Conservation (phyloP, 2,888 invertebrate genomes). For the Amiota minor region DNA sequence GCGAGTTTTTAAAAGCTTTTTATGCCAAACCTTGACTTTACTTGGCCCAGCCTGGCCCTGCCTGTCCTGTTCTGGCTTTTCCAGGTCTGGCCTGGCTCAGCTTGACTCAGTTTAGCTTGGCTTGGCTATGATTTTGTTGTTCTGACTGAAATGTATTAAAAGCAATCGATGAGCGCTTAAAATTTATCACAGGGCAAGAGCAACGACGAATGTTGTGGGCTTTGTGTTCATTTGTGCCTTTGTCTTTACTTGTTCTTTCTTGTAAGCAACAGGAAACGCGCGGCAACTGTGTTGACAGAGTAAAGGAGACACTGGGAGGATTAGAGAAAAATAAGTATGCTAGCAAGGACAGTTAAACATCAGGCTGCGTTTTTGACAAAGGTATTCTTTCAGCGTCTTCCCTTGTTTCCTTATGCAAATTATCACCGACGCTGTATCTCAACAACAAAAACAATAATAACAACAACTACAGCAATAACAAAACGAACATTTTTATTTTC, state of each 20-base stretch:
- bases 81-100: too few species aligned
- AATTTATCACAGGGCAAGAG: conserved; percentile 18
- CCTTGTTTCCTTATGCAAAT: not conserved
- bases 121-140: too few species aligned
- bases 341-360: not conserved
- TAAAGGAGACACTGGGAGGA: not conserved
- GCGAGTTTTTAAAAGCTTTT: conserved; percentile 28
- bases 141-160: conserved; percentile 18
- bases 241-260: not conserved
- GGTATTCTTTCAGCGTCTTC: not conserved
- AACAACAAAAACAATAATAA: not conserved
- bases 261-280: conserved; percentile 20
- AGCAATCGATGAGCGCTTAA: conserved; percentile 18
- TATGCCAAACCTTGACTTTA: not conserved
- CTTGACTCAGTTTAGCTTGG: too few species aligned
- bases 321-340: not conserved
- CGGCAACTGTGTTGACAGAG: not conserved
- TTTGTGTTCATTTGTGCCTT: not conserved
- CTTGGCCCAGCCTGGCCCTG: not conserved
- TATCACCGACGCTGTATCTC: conserved; percentile 17
- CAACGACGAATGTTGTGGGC: too few species aligned
- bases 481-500: conserved; percentile 41
- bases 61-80: not conserved
- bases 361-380: conserved; percentile 2
- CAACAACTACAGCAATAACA: too few species aligned